Percentiles rank a stretch among this genome's conserved stretches.
Conservation (phyloP, 1,140 invertebrate genomes). For the Apis laboriosa region DNA sequence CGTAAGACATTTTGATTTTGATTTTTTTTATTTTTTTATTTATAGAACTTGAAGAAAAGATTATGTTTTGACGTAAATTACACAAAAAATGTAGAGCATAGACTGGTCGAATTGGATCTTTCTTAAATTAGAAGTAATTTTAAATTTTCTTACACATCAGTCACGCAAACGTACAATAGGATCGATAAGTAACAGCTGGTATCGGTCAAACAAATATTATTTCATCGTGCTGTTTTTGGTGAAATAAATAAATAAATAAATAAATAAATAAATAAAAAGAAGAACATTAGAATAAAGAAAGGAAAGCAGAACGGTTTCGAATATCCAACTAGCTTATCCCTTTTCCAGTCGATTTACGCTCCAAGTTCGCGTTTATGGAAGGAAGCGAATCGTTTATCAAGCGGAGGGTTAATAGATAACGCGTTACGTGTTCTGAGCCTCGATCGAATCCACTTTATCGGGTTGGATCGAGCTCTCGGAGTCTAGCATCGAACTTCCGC, state of each 20-base stretch:
- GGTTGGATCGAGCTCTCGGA: slow-evolving; percentile 47
- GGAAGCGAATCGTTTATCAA: slow-evolving; percentile 74
- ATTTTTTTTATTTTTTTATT: too few relatives aligned
- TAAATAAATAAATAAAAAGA: neutral
- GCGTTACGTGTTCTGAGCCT: slow-evolving; percentile 64
- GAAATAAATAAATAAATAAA: neutral
- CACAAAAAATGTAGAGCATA: too few relatives aligned
- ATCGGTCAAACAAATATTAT: too few relatives aligned
- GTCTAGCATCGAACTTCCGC: slow-evolving; percentile 36
- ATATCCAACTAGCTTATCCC: slow-evolving; percentile 64
- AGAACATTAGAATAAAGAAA: neutral
- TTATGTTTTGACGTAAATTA: too few relatives aligned
- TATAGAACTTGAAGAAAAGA: too few relatives aligned
- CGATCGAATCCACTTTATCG: slow-evolving; percentile 70
- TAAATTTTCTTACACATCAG: too few relatives aligned
- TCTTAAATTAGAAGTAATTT: too few relatives aligned
- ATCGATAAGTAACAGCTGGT: too few relatives aligned
- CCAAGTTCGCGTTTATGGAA: slow-evolving; percentile 65
- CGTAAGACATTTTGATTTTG: neutral
- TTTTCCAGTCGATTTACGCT: slow-evolving; percentile 71
- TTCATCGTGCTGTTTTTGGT: too few relatives aligned
- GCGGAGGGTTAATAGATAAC: slow-evolving; percentile 70
- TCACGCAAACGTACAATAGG: too few relatives aligned
- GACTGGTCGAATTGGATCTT: too few relatives aligned
- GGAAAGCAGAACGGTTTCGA: slow-evolving; percentile 7